A percentile compares a stretch with the other conserved stretches of the same genome.
Conservation (phyloP, 2,888 invertebrate genomes). For the Anaspis maculata region DNA sequence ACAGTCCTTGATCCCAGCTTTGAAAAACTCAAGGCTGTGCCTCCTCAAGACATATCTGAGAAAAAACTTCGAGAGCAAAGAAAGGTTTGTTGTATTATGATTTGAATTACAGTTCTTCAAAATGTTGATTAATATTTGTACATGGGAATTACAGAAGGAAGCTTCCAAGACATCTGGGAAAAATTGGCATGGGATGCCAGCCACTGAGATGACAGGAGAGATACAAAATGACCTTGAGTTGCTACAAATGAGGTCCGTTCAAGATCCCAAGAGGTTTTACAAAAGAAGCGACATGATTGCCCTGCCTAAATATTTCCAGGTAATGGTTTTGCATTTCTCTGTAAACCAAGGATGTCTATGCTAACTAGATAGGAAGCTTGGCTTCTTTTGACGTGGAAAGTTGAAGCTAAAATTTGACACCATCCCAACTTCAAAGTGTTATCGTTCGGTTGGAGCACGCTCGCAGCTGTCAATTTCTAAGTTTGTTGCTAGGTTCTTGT, state of each 20-base stretch:
- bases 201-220: slow-evolving; percentile 84
- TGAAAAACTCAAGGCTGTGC: slow-evolving; percentile 54
- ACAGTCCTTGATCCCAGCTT: slow-evolving; percentile 50
- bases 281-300: slow-evolving; percentile 83
- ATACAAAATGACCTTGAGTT: slow-evolving; percentile 79
- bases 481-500: too few species aligned
- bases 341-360: too few species aligned
- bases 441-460: too few species aligned
- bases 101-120: not conserved
- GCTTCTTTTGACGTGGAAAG: too few species aligned
- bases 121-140: not conserved
- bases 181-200: slow-evolving; percentile 84
- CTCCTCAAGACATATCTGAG: slow-evolving; percentile 51
- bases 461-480: too few species aligned
- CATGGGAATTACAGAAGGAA: slow-evolving; percentile 60
- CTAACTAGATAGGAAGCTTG: too few species aligned
- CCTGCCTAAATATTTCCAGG: slow-evolving; percentile 90
- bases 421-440: too few species aligned
- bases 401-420: too few species aligned
- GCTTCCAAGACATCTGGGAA: slow-evolving; percentile 74
- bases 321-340: too few species aligned
- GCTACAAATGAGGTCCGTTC: slow-evolving; percentile 83
- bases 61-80: slow-evolving; percentile 49
- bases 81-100: slow-evolving; percentile 39
- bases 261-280: slow-evolving; percentile 92